Base-by-base conservation (phyloP, 1,140 invertebrate species). In the Zaprionus capensis region DNA sequence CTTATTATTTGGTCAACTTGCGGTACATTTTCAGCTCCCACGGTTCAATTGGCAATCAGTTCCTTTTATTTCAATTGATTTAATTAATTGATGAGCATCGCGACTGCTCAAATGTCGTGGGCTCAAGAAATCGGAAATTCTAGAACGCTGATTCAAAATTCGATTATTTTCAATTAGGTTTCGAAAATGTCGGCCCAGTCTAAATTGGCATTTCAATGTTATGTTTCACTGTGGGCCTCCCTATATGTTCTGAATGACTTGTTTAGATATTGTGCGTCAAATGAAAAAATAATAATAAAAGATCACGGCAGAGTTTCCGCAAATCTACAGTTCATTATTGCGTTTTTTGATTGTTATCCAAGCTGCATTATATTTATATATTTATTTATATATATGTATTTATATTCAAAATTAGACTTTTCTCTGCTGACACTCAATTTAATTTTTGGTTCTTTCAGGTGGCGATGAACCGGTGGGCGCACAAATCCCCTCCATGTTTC, bases 401-500 rank as follows among this genome's bases (percentile, higher is more conserved):
- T 41, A 17, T 44, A 7, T 44, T 44, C 4, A 15, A 41, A 4
- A 15, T 41, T 15, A 5, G 6, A 41, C 38, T n/a, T 11, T 55
- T 26, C 14, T 11, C 24, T 38, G 14, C 53, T 28, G 5, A n/a
- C 34, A 41, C 3, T 26, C 12, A 72, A 53, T 11, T 41, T 53
- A 11, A 38, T 28, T 28, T 28, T 57, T 36, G 2, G 46, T 31
- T 66, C 41, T 59, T 82, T 0, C 75, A 95, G 94, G 96, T 59
- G 94, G 96, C 49, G 96, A 97, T 83, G 96, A 97, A 87, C 97
- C 97, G 0, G 97, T 96, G 0, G 96, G 96, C 0, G 95, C 96
- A 0, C 96, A 97, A 91, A 96, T 97, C 75, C 97, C 96, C 1
- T 97, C 96, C 5, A 97, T 97, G 95, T 97, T 96, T 93, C 94